A percentile compares a stretch with the other conserved stretches of the same genome.
phyloP scores from a whole-genome alignment of 2,113 vertebrate species.

The Prionailurus bengalensis region DNA sequence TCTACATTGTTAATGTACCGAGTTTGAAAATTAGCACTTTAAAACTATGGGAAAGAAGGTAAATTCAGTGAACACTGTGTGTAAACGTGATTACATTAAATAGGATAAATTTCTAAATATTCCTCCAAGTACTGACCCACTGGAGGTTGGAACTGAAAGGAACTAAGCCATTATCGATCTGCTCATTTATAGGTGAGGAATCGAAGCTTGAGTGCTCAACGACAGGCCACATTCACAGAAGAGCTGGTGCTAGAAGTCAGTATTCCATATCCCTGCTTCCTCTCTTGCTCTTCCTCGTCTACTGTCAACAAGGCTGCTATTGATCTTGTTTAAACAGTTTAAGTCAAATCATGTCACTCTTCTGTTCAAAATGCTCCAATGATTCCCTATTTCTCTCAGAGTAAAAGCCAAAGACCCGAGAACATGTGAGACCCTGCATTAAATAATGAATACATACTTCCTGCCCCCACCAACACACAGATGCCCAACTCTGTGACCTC shows the following conservation, averaged over 20 bases:
- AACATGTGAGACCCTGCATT: not conserved
- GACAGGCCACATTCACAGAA: fast-evolving
- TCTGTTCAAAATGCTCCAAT: not conserved
- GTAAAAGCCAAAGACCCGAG: conserved; percentile 9
- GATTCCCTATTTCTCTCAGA: not conserved
- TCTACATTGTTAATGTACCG: not conserved
- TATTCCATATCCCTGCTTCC: not conserved
- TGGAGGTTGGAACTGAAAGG: not conserved
- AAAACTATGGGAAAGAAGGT: not conserved
- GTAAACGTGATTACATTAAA: conserved; percentile 35
- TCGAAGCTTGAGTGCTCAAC: not conserved
- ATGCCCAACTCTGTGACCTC: not conserved
- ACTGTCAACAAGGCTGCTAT: not conserved
- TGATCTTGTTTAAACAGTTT: not conserved
- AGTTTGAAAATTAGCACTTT: conserved; percentile 23
- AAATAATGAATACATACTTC: fast-evolving
- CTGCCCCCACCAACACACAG: fast-evolving
- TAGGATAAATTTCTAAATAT: not conserved
- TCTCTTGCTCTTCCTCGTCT: not conserved
- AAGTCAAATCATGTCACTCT: not conserved
- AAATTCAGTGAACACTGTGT: not conserved
- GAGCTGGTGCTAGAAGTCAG: not conserved
- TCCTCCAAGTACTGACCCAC: not conserved
- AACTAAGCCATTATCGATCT: not conserved
- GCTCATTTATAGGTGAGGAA: not conserved